phyloP scores from a whole-genome alignment of 1,140 invertebrate species.

The Rhizoglyphus robini region DNA sequence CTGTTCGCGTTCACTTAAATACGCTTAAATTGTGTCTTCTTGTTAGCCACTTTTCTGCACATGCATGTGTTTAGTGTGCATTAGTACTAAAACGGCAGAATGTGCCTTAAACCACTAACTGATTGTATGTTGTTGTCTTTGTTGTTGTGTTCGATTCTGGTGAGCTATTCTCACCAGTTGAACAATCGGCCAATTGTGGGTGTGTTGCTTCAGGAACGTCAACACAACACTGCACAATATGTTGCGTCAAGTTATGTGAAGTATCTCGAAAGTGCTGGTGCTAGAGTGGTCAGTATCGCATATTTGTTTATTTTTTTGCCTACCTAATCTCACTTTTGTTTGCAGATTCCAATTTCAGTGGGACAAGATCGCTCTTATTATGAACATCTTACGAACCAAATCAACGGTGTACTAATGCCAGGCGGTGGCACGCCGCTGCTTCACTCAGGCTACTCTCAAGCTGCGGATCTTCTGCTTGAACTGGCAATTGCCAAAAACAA shows the following conservation, averaged over 20 bases:
- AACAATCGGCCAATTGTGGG: constrained; percentile 16
- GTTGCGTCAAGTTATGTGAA: constrained; percentile 4
- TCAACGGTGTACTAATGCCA: constrained; percentile 1
- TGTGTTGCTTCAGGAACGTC: neutral
- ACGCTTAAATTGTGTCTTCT: too few species aligned
- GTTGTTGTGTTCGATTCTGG: too few species aligned
- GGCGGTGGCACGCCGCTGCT: neutral
- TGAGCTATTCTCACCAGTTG: neutral
- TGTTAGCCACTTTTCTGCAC: too few species aligned
- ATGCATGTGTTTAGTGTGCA: too few species aligned
- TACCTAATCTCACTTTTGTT: neutral
- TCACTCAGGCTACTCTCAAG: neutral
- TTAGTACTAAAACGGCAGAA: too few species aligned
- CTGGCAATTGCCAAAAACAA: neutral
- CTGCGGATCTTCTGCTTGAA: neutral
- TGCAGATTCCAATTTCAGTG: neutral
- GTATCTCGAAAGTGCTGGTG: constrained; percentile 2
- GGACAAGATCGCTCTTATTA: neutral
- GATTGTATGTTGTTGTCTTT: too few species aligned
- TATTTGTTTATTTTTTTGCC: neutral
- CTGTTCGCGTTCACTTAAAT: too few species aligned
- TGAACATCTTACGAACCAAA: neutral
- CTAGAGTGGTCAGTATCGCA: neutral
- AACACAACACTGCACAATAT: neutral
- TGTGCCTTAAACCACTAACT: too few species aligned